phyloP scores from a whole-genome alignment of 2,888 invertebrate genomes.

The Xestia ashworthii region DNA sequence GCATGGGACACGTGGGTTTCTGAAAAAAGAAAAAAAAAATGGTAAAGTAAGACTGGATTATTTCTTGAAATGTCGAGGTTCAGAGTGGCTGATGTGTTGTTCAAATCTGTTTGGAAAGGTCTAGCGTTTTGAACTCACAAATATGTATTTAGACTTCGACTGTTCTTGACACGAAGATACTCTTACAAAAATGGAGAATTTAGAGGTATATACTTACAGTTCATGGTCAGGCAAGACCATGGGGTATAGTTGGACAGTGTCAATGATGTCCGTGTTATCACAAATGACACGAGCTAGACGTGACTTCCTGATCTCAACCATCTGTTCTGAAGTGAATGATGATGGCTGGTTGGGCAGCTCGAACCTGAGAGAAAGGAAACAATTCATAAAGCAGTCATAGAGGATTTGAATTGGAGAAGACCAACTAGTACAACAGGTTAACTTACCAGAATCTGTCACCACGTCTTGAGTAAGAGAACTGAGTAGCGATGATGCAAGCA shows the following conservation, averaged over 20 bases:
- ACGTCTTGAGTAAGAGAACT: conserved; percentile 96
- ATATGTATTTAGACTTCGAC: too few relatives aligned
- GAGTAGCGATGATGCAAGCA: conserved; percentile 97
- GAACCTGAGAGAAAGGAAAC: conserved; percentile 89
- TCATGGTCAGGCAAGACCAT: conserved; percentile 98
- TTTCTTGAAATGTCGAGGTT: neutral
- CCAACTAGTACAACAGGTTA: neutral
- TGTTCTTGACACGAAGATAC: too few relatives aligned
- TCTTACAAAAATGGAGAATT: neutral
- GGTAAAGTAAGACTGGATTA: neutral
- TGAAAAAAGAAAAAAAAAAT: conserved; percentile 79
- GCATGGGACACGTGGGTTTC: conserved; percentile 98
- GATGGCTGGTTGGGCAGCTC: conserved; percentile 98
- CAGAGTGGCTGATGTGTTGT: neutral
- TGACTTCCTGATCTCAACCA: conserved; percentile 95
- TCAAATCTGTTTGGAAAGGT: neutral
- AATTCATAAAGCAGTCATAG: neutral
- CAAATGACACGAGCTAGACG: conserved; percentile 96
- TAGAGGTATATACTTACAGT: conserved; percentile 92
- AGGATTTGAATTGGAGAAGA: neutral
- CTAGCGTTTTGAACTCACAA: neutral
- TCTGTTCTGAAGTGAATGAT: conserved; percentile 96
- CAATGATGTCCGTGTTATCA: conserved; percentile 97
- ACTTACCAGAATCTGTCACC: conserved; percentile 97
- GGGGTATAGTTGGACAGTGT: conserved; percentile 97